A percentile compares a stretch with the other conserved stretches of the same genome.
Evolutionary conservation across 1,140 invertebrate species (phyloP).

Genomic region (Formica exsecta): DNA sequence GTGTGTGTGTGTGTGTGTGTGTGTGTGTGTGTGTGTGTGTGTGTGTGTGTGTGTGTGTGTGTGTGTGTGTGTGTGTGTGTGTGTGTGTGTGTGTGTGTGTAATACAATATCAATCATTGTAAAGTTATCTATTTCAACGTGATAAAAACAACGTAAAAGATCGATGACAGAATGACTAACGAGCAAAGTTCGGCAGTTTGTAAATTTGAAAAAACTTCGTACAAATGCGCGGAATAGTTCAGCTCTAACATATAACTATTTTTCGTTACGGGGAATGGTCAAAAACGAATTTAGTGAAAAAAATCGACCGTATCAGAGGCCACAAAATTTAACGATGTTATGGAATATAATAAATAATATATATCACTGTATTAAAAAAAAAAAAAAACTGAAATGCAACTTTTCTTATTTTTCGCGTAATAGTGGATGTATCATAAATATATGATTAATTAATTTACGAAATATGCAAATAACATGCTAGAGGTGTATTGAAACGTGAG

Average conservation of each 20-base stretch:
- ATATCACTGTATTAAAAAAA: neutral
- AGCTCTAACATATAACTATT: slow-evolving; percentile 19
- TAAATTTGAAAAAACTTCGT: slow-evolving; percentile 33
- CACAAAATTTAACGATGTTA: slow-evolving; percentile 14
- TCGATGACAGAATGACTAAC: slow-evolving; percentile 45
- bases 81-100: neutral
- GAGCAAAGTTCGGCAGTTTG: slow-evolving; percentile 41
- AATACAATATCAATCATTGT: neutral
- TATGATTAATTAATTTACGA: slow-evolving; percentile 17
- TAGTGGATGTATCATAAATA: neutral
- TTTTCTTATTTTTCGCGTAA: neutral
- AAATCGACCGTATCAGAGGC: slow-evolving; percentile 17
- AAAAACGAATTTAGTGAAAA: slow-evolving; percentile 33
- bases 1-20: too few relatives aligned
- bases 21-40: too few relatives aligned
- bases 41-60: too few relatives aligned
- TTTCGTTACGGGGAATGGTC: neutral
- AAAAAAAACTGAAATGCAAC: neutral
- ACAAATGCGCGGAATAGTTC: slow-evolving; percentile 26
- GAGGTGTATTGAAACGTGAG: slow-evolving; percentile 17
- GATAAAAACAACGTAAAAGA: slow-evolving; percentile 28
- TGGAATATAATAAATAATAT: neutral
- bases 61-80: too few relatives aligned
- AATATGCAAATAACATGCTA: slow-evolving; percentile 11
- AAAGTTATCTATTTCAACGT: slow-evolving; percentile 19